These are phyloP conservation scores for Synergus laeviventris DNA, from an alignment of 2,888 invertebrate genomes.

Conservation along the genomic window DNA sequence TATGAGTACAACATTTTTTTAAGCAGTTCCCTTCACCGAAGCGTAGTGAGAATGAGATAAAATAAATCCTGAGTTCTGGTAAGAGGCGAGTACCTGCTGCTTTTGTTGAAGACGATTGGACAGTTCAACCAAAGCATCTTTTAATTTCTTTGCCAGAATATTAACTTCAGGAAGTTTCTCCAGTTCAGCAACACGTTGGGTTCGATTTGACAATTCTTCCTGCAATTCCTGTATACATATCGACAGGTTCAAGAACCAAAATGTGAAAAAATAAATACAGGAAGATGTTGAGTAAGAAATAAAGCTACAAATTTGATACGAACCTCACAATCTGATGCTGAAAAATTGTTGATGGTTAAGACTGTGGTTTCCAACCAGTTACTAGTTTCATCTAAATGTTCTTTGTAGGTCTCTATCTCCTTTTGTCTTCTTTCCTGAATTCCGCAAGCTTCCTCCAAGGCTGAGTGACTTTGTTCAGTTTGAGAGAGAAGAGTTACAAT, in stretches of 20 bases:
- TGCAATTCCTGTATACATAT: slow-evolving; percentile 65
- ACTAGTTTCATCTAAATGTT: slow-evolving; percentile 70
- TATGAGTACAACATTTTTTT: slow-evolving; percentile 39
- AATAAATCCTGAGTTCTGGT: slow-evolving; percentile 66
- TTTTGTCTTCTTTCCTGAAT: slow-evolving; percentile 77
- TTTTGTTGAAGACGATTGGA: slow-evolving; percentile 65
- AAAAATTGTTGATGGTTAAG: slow-evolving; percentile 57
- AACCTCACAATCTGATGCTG: slow-evolving; percentile 54
- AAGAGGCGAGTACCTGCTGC: slow-evolving; percentile 74
- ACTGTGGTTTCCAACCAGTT: slow-evolving; percentile 67
- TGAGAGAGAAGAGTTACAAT: slow-evolving; percentile 83
- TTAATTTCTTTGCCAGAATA: slow-evolving; percentile 66
- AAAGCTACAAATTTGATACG: slow-evolving; percentile 14
- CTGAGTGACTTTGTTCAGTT: slow-evolving; percentile 82
- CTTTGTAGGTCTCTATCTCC: slow-evolving; percentile 76
- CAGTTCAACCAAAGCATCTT: slow-evolving; percentile 67
- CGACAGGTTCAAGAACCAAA: slow-evolving; percentile 8
- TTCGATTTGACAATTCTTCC: slow-evolving; percentile 67
- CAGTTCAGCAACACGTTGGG: slow-evolving; percentile 65
- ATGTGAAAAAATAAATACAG: not conserved
- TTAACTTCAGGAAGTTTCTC: slow-evolving; percentile 70
- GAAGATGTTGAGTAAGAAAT: not conserved
- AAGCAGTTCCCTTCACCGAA: slow-evolving; percentile 68
- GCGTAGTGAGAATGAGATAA: slow-evolving; percentile 45
- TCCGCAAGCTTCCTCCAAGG: slow-evolving; percentile 78